Base-by-base conservation (phyloP, 2,888 invertebrate genomes). In the Tenthredo livida region DNA sequence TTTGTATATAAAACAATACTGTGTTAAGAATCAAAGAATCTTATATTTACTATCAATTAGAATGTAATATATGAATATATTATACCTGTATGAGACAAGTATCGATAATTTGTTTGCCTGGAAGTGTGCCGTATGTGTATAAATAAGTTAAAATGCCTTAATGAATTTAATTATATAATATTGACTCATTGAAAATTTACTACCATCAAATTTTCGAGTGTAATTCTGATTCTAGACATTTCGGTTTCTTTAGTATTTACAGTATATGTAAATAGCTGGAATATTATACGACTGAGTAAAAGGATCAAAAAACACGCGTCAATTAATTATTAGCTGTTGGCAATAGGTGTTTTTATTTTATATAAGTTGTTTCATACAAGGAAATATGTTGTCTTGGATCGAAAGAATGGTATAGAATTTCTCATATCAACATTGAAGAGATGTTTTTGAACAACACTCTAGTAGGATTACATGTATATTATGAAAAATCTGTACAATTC, bases 1-100 rank as follows among this genome's bases (percentile, higher is more conserved):
- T 58, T 40, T 80, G 80, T 80, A 80, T 61, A 80, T 80, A 80
- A 54, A 21, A 17, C n/a, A 77, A 77, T 77, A 77, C 17, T 77
- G 33, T 77, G 0, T 77, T 54, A 54, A 33, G n/a, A 33, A 77
- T 47, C 40, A 21, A 40, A 73, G 7, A 73, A 72, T 37, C 70
- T 29, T 43, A 47, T 43, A 47, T 75, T 47, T 75, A 25, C n/a
- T 37, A 72, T 40, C 73, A 33, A 33, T 43, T 25, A 47, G 73
- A 15, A 43, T 73, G 43, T 73, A 9, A 47, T 54, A 40, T 54
- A 50, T 77, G 17, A 29, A 77, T 77, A 54, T 50, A 47, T 77
- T 50, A 12, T 50, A 77, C 2, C 2, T 75, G 12, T 75, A 50
- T 29, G n/a, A 47, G 43, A 12, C 25, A 15, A 73, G 15, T 40